These are phyloP conservation scores for Channa maculata DNA, from an alignment of 2,113 vertebrate species.

Conservation along the genomic window DNA sequence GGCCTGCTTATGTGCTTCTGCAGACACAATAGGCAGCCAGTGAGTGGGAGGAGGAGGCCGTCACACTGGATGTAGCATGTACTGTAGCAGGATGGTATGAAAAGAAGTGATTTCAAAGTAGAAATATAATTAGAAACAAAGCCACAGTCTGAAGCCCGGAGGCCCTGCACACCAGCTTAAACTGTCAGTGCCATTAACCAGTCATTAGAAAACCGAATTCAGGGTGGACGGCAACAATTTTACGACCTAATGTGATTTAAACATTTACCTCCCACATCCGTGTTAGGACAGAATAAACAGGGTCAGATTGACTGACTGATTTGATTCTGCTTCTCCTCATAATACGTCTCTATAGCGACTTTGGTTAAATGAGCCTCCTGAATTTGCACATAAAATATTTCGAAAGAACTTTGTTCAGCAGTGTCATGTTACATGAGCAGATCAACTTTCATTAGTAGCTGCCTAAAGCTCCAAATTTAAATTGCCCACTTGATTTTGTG, in stretches of 20 bases:
- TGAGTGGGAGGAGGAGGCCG: constrained; percentile 34
- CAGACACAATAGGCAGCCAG: constrained; percentile 34
- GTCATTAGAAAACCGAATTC: constrained; percentile 16
- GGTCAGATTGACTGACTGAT: constrained; percentile 5
- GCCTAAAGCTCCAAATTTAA: no score
- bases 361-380: background rate
- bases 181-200: constrained; percentile 11
- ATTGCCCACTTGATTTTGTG: no score
- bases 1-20: constrained; percentile 8
- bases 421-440: no score
- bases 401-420: no score
- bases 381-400: background rate
- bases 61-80: constrained; percentile 14
- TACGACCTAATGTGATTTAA: constrained; percentile 3
- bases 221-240: background rate
- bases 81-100: background rate
- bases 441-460: no score
- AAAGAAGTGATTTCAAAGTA: constrained; percentile 28
- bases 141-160: constrained; percentile 9
- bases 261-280: background rate
- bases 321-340: background rate
- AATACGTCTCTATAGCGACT: background rate
- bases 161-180: constrained; percentile 9
- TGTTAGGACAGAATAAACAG: constrained; percentile 1
- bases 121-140: constrained; percentile 42